Evolutionary conservation across 2,113 vertebrate genomes (phyloP).

Genomic region (Anhinga anhinga): DNA sequence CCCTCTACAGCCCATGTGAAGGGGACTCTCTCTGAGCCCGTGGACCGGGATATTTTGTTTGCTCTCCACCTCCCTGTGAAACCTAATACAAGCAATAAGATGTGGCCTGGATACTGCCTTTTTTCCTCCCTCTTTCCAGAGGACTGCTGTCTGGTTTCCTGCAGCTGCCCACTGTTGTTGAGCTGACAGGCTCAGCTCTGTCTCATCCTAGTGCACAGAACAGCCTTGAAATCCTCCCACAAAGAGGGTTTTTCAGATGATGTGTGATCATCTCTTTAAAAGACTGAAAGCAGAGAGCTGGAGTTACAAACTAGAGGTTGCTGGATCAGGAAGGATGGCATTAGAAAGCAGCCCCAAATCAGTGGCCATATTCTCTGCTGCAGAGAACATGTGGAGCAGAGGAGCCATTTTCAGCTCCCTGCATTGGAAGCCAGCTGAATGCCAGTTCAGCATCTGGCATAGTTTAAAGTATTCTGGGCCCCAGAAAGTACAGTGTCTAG

Average conservation of each 20-base stretch:
- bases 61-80: neutral
- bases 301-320: neutral
- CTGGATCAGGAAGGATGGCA: neutral
- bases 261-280: neutral
- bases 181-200: neutral
- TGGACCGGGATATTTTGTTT: neutral
- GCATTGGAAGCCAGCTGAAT: neutral
- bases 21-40: rapidly evolving
- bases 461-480: neutral
- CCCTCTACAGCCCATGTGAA: neutral
- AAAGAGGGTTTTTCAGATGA: neutral
- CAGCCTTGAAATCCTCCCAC: neutral
- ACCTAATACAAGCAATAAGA: neutral
- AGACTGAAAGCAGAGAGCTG: neutral
- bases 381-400: neutral
- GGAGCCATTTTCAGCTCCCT: neutral
- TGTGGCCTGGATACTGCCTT: neutral
- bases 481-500: neutral
- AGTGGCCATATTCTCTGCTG: neutral
- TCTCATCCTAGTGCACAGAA: neutral
- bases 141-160: neutral
- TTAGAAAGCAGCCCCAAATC: neutral
- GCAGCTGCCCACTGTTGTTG: neutral
- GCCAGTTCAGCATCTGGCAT: neutral
- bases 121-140: neutral